Evolutionary conservation across 2,797 vertebrate species (phyloP).

Genomic region (Galagoides demidoff): DNA sequence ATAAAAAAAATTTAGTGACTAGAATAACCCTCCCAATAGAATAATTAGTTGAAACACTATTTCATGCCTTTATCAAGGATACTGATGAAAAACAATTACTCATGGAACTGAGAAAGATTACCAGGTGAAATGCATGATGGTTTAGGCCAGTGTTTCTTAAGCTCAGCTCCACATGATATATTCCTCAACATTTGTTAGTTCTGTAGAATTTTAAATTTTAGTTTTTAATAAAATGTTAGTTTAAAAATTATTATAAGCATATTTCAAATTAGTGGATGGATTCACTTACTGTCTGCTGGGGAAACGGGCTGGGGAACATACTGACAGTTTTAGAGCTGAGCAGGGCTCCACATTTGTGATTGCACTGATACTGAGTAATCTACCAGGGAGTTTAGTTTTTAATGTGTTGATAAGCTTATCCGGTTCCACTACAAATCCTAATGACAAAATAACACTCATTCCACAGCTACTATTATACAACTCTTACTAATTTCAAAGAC

Average conservation of each 20-base stretch:
- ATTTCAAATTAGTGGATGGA: constrained; percentile 14
- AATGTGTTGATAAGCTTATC: not conserved
- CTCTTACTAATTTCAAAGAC: constrained; percentile 16
- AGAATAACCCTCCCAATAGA: not conserved
- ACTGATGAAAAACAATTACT: constrained; percentile 45
- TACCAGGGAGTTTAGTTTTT: not conserved
- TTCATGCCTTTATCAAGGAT: constrained; percentile 7
- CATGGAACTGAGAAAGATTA: constrained; percentile 3
- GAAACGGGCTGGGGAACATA: not conserved
- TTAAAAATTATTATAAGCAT: not conserved
- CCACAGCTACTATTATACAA: not conserved
- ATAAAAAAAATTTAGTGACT: not conserved
- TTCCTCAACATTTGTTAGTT: constrained; percentile 33
- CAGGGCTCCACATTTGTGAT: not conserved
- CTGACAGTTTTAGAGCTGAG: not conserved
- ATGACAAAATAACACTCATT: not conserved
- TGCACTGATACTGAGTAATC: not conserved
- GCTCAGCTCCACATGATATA: not conserved
- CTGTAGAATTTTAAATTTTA: constrained; percentile 42
- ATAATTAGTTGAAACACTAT: constrained; percentile 28
- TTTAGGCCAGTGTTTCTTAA: constrained; percentile 32
- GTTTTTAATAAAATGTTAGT: constrained; percentile 34
- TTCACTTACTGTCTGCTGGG: not conserved
- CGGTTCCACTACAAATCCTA: not conserved
- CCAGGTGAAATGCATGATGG: not conserved